These are phyloP conservation scores for Frankliniella intonsa DNA, from an alignment of 2,888 invertebrate genomes.

Conservation along the genomic window DNA sequence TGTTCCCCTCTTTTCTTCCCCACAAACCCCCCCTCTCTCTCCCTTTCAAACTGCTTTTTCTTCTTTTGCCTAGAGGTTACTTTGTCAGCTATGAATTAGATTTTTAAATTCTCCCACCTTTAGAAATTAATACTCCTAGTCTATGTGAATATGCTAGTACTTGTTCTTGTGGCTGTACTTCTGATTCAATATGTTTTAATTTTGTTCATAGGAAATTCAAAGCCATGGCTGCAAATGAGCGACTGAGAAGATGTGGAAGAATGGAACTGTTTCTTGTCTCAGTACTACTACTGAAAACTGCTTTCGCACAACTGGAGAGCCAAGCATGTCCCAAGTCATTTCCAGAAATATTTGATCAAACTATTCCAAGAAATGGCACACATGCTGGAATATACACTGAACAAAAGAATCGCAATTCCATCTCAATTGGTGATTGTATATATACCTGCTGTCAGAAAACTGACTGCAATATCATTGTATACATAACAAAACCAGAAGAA, in stretches of 20 bases:
- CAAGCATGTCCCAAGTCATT: constrained; percentile 45
- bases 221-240: constrained; percentile 2
- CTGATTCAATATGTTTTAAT: too few species aligned
- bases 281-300: constrained; percentile 1
- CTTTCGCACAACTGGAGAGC: not conserved
- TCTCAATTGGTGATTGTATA: constrained; percentile 53
- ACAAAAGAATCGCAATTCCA: constrained; percentile 37
- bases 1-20: too few species aligned
- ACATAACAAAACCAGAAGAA: constrained; percentile 56
- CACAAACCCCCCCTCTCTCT: too few species aligned
- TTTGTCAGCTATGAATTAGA: too few species aligned
- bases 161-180: too few species aligned
- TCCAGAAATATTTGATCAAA: constrained; percentile 46
- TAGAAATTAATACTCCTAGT: too few species aligned
- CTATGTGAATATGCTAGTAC: too few species aligned
- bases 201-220: too few species aligned
- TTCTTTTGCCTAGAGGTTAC: too few species aligned
- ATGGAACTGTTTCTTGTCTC: not conserved
- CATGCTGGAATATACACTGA: constrained; percentile 45
- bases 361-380: constrained; percentile 51
- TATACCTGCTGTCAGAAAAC: constrained; percentile 61
- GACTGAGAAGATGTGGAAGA: not conserved
- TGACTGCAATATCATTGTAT: constrained; percentile 71
- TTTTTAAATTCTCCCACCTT: too few species aligned
- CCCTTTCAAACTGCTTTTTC: too few species aligned